Conservation (phyloP, 1,140 invertebrate species). For the Drosophila saltans region DNA sequence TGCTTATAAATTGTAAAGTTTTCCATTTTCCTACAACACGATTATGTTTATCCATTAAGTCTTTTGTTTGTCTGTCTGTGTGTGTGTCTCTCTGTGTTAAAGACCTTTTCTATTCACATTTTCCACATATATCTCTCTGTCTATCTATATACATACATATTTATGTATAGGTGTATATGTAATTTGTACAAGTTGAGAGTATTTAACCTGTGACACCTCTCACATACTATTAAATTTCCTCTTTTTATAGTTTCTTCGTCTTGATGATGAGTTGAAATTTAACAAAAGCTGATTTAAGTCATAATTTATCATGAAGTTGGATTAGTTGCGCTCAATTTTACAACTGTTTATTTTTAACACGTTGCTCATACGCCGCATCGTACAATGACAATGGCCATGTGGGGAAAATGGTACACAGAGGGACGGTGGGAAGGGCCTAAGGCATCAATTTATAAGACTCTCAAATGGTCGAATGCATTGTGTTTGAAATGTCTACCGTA, state of each 20-base stretch:
- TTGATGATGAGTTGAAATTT: constrained; percentile 75
- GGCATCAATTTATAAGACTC: constrained; percentile 73
- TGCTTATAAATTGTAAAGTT: constrained; percentile 37
- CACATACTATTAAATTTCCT: constrained; percentile 15
- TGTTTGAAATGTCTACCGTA: constrained; percentile 62
- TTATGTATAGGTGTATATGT: not conserved
- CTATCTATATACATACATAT: constrained; percentile 9
- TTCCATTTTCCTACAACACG: constrained; percentile 46
- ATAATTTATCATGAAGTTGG: constrained; percentile 79
- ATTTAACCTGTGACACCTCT: constrained; percentile 64
- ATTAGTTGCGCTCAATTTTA: constrained; percentile 77
- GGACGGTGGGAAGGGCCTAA: constrained; percentile 39
- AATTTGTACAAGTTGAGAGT: constrained; percentile 39
- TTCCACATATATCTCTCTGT: constrained; percentile 21
- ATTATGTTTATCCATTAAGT: constrained; percentile 69
- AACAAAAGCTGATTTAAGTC: constrained; percentile 82
- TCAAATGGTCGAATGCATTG: constrained; percentile 63
- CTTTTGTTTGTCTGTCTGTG: constrained; percentile 40
- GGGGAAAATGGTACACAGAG: constrained; percentile 10
- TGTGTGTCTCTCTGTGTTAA: constrained; percentile 13
- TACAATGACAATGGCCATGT: constrained; percentile 41
- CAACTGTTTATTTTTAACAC: constrained; percentile 79
- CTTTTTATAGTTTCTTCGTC: constrained; percentile 26
- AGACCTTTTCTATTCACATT: constrained; percentile 54
- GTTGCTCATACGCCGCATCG: constrained; percentile 64